A percentile compares a stretch with the other conserved stretches of the same genome.
These are phyloP conservation scores for Amorpha juglandis DNA, from an alignment of 2,888 invertebrate species.

Conservation along the genomic window DNA sequence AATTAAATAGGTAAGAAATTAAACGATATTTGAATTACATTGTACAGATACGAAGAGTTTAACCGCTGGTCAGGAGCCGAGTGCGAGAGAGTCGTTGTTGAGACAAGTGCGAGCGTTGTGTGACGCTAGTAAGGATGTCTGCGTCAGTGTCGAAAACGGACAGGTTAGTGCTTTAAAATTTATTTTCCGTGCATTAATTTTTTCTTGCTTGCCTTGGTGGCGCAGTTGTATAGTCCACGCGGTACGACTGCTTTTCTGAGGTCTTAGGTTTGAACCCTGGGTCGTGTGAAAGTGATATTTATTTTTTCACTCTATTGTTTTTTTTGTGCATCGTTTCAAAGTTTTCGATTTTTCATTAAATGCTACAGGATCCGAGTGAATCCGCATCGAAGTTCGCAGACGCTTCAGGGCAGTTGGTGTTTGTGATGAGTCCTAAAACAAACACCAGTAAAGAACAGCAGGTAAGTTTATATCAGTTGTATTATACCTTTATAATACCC, in stretches of 20 bases:
- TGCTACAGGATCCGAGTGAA: conserved; percentile 43
- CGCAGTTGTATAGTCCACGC: no score
- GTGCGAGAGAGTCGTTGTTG: conserved; percentile 40
- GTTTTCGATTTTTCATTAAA: no score
- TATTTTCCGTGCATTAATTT: background rate
- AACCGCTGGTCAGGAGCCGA: conserved; percentile 41
- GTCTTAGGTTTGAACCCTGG: no score
- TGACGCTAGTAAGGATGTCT: conserved; percentile 45
- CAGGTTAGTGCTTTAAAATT: conserved; percentile 32
- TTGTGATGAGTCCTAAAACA: conserved; percentile 30
- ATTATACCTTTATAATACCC: no score
- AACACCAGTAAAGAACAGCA: conserved; percentile 26
- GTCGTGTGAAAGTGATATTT: no score
- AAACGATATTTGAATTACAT: background rate
- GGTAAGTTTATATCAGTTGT: conserved; percentile 22
- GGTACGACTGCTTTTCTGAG: no score
- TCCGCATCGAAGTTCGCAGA: conserved; percentile 35
- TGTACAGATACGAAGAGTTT: conserved; percentile 51
- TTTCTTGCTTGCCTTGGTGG: no score
- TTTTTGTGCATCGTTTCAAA: no score
- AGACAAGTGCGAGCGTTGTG: conserved; percentile 50
- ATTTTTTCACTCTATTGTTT: no score
- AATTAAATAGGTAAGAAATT: no score
- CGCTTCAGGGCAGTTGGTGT: conserved; percentile 36
- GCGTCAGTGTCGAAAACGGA: conserved; percentile 40